Evolutionary conservation across 2,888 invertebrate species (phyloP).

Genomic region (Philonicus albiceps): DNA sequence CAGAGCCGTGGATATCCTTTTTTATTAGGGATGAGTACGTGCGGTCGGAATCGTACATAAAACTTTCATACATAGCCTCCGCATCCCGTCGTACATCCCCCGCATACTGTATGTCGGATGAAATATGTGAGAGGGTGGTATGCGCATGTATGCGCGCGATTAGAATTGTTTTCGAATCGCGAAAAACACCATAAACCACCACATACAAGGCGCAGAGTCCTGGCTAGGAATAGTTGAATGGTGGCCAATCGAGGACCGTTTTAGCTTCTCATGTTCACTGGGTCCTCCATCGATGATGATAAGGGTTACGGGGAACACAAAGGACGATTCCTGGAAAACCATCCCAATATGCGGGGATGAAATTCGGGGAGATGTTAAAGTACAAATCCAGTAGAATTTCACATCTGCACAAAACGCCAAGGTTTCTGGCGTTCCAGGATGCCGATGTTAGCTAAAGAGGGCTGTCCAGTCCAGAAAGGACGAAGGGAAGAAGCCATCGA

Average conservation of each 20-base stretch:
- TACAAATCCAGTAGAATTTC: background rate
- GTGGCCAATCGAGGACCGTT: conserved; percentile 42
- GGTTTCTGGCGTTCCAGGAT: background rate
- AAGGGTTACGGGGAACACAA: conserved; percentile 16
- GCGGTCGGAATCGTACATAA: conserved; percentile 40
- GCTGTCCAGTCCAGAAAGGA: conserved; percentile 3
- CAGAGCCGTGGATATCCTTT: conserved; percentile 31
- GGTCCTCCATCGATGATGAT: conserved; percentile 29
- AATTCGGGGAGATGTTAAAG: background rate
- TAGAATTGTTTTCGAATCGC: conserved; percentile 40
- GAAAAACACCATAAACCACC: conserved; percentile 13
- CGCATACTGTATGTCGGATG: background rate
- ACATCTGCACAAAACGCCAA: background rate
- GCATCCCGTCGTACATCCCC: background rate
- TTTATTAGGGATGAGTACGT: conserved; percentile 40
- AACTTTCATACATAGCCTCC: conserved; percentile 27
- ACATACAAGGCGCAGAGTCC: background rate
- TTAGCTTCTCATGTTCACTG: conserved; percentile 25
- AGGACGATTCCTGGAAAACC: background rate
- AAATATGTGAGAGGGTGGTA: background rate
- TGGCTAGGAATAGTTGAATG: conserved; percentile 40
- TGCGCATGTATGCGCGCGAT: conserved; percentile 40
- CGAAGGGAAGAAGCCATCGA: background rate
- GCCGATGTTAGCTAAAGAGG: background rate
- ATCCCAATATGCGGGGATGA: background rate